Evolutionary conservation across 53 echinoderm and acorn worm species (phyloP), one percentile per base, ranked within the genome.

Genomic region (Luidia sarsii): DNA sequence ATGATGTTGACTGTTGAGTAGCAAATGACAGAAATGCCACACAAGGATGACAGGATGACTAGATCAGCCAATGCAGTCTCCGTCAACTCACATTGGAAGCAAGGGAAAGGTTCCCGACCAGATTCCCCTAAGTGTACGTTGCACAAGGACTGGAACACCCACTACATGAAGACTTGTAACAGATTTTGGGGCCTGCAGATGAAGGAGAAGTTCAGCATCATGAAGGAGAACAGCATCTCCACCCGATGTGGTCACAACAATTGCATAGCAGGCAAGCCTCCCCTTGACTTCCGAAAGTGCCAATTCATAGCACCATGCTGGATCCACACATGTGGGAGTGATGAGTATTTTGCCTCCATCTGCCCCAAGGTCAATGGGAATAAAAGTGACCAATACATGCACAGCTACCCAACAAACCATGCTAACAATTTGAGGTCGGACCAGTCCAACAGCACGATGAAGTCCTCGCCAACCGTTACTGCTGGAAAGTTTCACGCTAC

Each of bases 1-100:
- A 87, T 94, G 48, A 94, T 94, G 94, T 37, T 85, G 21, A 87
- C n/a, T n/a, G n/a, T n/a, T n/a, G n/a, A n/a, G n/a, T n/a, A n/a
- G n/a, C n/a, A n/a, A n/a, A n/a, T n/a, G n/a, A n/a, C n/a, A n/a
- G n/a, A n/a, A n/a, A n/a, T n/a, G n/a, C n/a, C n/a, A n/a, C n/a
- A n/a, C n/a, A n/a, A n/a, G n/a, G n/a, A n/a, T n/a, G n/a, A n/a
- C n/a, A n/a, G n/a, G n/a, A n/a, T n/a, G n/a, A n/a, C n/a, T n/a
- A n/a, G n/a, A n/a, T n/a, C n/a, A n/a, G n/a, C n/a, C n/a, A n/a
- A n/a, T n/a, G n/a, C n/a, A n/a, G n/a, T n/a, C n/a, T n/a, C n/a
- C n/a, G n/a, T n/a, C n/a, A n/a, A n/a, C n/a, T n/a, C n/a, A n/a
- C n/a, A n/a, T n/a, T n/a, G n/a, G n/a, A n/a, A n/a, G n/a, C n/a